Conservation (phyloP, 2,888 invertebrate species). For the Ophonus ardosiacus region DNA sequence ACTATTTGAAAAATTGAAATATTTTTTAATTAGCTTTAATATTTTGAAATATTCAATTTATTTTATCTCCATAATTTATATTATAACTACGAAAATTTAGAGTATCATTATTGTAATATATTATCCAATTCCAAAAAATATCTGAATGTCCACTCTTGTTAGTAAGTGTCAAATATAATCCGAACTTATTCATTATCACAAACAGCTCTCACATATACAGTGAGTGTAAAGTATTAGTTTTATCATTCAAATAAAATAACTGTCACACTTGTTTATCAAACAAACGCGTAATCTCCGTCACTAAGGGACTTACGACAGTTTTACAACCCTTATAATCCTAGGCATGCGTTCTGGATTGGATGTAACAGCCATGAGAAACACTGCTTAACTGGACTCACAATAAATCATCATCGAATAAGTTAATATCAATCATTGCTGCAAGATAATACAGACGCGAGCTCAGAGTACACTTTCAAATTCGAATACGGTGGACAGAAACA, state of each 20-base stretch:
- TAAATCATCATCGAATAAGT: slow-evolving; percentile 71
- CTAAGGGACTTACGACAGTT: slow-evolving; percentile 61
- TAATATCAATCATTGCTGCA: slow-evolving; percentile 71
- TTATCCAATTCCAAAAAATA: no score
- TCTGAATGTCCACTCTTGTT: not conserved
- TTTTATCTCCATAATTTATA: no score
- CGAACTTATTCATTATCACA: not conserved
- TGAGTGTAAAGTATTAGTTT: slow-evolving; percentile 27
- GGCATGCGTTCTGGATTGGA: slow-evolving; percentile 34
- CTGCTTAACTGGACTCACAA: slow-evolving; percentile 67
- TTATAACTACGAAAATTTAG: no score
- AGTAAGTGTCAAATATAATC: slow-evolving; percentile 22
- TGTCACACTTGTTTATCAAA: slow-evolving; percentile 56
- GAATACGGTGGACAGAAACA: slow-evolving; percentile 69
- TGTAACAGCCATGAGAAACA: slow-evolving; percentile 65
- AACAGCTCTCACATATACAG: slow-evolving; percentile 18
- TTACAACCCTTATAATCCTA: slow-evolving; percentile 62
- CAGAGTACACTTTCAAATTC: slow-evolving; percentile 68
- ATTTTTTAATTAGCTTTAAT: no score
- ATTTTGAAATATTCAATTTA: no score
- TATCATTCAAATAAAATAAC: slow-evolving; percentile 51
- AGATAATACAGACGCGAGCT: slow-evolving; percentile 70
- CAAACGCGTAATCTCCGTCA: slow-evolving; percentile 51
- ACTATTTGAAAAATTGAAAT: no score
- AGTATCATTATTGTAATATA: no score